Conservation (phyloP, 2,888 invertebrate genomes). For the Dioctria linearis region DNA sequence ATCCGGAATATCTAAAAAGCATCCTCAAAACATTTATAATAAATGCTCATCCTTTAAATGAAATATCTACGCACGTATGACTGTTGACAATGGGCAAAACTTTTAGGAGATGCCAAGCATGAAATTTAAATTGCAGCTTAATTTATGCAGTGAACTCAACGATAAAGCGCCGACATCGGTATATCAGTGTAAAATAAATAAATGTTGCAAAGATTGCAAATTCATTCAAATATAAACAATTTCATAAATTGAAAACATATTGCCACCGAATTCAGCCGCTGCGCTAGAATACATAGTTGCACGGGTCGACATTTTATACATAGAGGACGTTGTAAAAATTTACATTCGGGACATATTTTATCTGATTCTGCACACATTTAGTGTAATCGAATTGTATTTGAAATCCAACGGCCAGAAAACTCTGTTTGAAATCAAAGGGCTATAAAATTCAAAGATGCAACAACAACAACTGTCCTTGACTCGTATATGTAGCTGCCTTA, state of each 20-base stretch:
- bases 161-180: slow-evolving; percentile 42
- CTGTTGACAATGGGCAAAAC: slow-evolving; percentile 44
- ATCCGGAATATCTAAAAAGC: slow-evolving; percentile 46
- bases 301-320: slow-evolving; percentile 51
- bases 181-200: slow-evolving; percentile 48
- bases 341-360: slow-evolving; percentile 49
- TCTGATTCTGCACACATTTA: slow-evolving; percentile 36
- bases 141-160: slow-evolving; percentile 43
- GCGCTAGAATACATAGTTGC: neutral
- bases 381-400: slow-evolving; percentile 45
- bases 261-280: slow-evolving; percentile 44
- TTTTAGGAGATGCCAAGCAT: slow-evolving; percentile 38
- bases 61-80: slow-evolving; percentile 34
- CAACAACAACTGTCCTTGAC: neutral
- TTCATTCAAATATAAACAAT: slow-evolving; percentile 56
- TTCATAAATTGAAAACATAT: slow-evolving; percentile 59
- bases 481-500: neutral
- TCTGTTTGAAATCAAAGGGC: slow-evolving; percentile 46
- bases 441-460: slow-evolving; percentile 43
- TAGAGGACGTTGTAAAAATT: slow-evolving; percentile 54
- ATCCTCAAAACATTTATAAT: slow-evolving; percentile 47
- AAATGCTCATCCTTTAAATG: slow-evolving; percentile 39
- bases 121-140: slow-evolving; percentile 46
- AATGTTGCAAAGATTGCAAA: slow-evolving; percentile 55
- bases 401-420: slow-evolving; percentile 50